phyloP scores from a whole-genome alignment of 2,797 vertebrate species.

The Phalanger gymnotis region DNA sequence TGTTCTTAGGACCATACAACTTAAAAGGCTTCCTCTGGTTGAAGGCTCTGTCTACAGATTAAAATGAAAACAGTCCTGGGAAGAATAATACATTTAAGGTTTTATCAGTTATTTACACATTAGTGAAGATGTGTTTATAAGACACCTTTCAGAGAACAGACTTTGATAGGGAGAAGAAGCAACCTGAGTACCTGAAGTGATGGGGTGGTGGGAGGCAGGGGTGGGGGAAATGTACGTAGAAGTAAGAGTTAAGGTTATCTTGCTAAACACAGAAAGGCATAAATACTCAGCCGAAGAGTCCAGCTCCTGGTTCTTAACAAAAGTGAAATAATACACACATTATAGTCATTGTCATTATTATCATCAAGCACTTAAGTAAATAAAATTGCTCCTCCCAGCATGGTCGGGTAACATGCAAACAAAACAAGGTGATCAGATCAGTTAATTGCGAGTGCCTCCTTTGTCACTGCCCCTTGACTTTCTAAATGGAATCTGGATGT shows the following conservation, averaged over 20 bases:
- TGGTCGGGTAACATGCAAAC: conserved; percentile 74
- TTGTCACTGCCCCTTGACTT: conserved; percentile 53
- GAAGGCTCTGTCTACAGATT: background rate
- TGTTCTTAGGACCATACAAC: background rate
- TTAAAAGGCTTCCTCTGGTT: background rate
- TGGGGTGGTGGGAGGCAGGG: background rate
- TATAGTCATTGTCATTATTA: conserved; percentile 63
- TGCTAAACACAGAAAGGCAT: conserved; percentile 74
- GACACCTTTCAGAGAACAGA: background rate
- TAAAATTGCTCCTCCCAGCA: conserved; percentile 36
- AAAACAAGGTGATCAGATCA: conserved; percentile 78
- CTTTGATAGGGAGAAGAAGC: background rate
- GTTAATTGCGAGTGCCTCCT: conserved; percentile 67
- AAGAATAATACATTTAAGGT: background rate
- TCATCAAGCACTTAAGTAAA: conserved; percentile 59
- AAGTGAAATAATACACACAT: conserved; percentile 72
- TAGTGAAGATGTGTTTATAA: background rate
- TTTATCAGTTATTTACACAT: background rate
- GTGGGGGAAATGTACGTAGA: conserved; percentile 54
- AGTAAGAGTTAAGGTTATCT: conserved; percentile 71
- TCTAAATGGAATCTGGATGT: conserved; percentile 42
- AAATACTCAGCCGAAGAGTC: conserved; percentile 70
- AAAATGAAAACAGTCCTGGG: background rate
- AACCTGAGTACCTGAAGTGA: background rate
- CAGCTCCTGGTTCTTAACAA: conserved; percentile 73